Evolutionary conservation across 2,888 invertebrate genomes (phyloP).

Genomic region (Chrysolina oricalcia): DNA sequence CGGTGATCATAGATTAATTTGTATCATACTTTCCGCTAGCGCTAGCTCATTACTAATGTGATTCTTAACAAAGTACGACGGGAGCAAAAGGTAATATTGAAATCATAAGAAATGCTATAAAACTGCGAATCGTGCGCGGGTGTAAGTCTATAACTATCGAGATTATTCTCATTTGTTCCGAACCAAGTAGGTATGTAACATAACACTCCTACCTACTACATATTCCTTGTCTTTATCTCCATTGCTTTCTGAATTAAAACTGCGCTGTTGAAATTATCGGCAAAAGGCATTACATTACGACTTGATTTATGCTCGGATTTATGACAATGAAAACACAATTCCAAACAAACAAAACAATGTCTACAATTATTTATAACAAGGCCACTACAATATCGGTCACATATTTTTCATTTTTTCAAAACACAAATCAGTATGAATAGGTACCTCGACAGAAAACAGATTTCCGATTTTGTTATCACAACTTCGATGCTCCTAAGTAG

Average conservation of each 20-base stretch:
- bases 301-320: slow-evolving; percentile 1
- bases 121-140: neutral
- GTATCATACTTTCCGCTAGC: too few relatives aligned
- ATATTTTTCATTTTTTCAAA: neutral
- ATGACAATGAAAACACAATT: neutral
- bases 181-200: slow-evolving; percentile 12
- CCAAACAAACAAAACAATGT: neutral
- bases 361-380: neutral
- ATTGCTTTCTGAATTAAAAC: neutral
- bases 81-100: neutral
- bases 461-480: too few relatives aligned
- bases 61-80: neutral
- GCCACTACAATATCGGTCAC: neutral
- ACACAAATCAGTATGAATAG: too few relatives aligned
- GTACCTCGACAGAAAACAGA: too few relatives aligned
- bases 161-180: neutral
- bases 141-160: neutral
- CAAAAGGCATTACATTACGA: neutral
- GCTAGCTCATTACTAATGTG: too few relatives aligned
- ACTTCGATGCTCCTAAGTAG: too few relatives aligned
- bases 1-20: too few relatives aligned
- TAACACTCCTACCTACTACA: neutral
- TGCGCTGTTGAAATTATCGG: neutral
- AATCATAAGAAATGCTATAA: neutral
- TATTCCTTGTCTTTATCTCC: neutral